Evolutionary conservation across 1,140 invertebrate species (phyloP), one percentile per base, ranked within the genome.

Genomic region (Bilobella aurantiaca): DNA sequence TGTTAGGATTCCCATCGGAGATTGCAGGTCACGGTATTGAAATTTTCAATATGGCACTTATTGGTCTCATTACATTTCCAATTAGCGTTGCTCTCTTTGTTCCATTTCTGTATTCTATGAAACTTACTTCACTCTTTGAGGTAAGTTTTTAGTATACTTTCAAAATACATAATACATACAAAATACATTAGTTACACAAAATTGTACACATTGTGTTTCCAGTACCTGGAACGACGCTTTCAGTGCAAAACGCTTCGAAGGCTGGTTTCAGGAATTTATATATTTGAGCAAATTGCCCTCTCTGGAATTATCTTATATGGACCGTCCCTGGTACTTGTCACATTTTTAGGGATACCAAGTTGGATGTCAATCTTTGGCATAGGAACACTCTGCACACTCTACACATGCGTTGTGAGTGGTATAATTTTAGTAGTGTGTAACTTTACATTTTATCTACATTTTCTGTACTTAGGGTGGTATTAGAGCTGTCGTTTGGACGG

Each of bases 401-500:
- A 69, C 32, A 69, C 64, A 23, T 63, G 58, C 18, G 23, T 69
- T 16, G 68, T 53, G 25, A 53, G 49, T 53, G 12, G 5, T 53
- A 16, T 16, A 53, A 53, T 5, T 14, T 18, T 53, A 18, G 8
- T 42, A 12, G 8, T 42, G 8, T 42, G 18, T 12, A 42, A 12
- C 49, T 53, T 23, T 53, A 53, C n/a, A 23, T 53, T 14, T 53
- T 8, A 5, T 12, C 12, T 53, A 53, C 5, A 18, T 14, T 53
- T 8, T 8, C 8, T 42, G 34, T 42, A 18, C 18, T 53, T 14
- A 67, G 67, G 67, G 65, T n/a, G 66, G 69, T 0, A 14, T 70
- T 12, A 63, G 62, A 25, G 69, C 69, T 14, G 69, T 70, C 1
- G 62, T 69, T 21, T 69, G 68, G 68, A 69, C 68, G 8, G 70